Evolutionary conservation across 2,888 invertebrate species (phyloP).

Genomic region (Andricus curvator): DNA sequence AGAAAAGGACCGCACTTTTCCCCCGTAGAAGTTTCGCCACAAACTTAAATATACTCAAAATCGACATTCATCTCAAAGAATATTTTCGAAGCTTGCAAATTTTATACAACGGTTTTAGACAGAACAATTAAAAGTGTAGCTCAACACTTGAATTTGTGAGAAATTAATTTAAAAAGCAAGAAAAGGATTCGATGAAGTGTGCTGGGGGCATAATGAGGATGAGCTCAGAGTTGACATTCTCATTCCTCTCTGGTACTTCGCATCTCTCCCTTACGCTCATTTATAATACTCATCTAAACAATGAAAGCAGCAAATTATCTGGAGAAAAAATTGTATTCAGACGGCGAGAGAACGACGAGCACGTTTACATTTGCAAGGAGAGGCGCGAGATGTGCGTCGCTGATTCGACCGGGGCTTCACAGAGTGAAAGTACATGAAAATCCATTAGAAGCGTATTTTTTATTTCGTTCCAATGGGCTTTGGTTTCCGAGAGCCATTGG

Average conservation of each 20-base stretch:
- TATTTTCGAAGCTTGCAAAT: not conserved
- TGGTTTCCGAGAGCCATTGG: too few species aligned
- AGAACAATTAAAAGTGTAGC: not conserved
- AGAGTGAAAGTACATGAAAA: too few species aligned
- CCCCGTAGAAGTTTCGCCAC: slow-evolving; percentile 72
- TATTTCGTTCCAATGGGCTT: too few species aligned
- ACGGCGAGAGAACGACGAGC: slow-evolving; percentile 60
- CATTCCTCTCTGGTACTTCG: slow-evolving; percentile 36
- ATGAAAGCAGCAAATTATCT: slow-evolving; percentile 75
- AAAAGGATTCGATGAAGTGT: slow-evolving; percentile 10
- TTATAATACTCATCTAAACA: slow-evolving; percentile 75
- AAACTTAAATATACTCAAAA: slow-evolving; percentile 32
- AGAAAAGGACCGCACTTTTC: slow-evolving; percentile 77
- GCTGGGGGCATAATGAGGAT: slow-evolving; percentile 43
- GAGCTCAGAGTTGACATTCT: slow-evolving; percentile 54
- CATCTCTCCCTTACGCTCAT: slow-evolving; percentile 37
- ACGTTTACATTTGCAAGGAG: slow-evolving; percentile 44
- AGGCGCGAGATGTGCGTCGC: too few species aligned
- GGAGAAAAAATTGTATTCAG: slow-evolving; percentile 64
- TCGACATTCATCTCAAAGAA: not conserved
- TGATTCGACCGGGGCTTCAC: too few species aligned
- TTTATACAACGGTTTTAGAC: not conserved
- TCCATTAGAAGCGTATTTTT: too few species aligned
- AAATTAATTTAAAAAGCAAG: slow-evolving; percentile 2
- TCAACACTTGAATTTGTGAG: not conserved